Conservation (phyloP, 2,888 invertebrate genomes). For the Lymantria monacha region DNA sequence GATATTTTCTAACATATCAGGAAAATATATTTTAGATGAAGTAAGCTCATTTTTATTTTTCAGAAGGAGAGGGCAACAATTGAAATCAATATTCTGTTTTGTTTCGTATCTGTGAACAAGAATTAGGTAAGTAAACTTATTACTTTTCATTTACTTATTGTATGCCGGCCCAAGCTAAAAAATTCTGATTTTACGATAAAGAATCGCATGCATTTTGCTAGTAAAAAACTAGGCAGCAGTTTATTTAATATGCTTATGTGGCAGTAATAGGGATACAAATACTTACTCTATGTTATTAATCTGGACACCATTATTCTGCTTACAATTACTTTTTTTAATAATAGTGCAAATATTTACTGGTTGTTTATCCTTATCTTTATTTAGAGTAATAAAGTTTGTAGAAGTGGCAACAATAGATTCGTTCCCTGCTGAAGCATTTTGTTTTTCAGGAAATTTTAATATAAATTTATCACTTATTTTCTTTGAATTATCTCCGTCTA, state of each 20-base stretch:
- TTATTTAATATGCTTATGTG: no score
- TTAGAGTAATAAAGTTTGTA: background rate
- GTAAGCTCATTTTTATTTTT: conserved; percentile 6
- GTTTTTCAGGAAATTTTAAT: conserved; percentile 47
- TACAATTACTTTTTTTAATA: conserved; percentile 52
- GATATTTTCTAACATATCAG: conserved; percentile 10
- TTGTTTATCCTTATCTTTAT: conserved; percentile 13
- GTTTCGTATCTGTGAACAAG: background rate
- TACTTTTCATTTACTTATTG: no score
- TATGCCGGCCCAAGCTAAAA: no score
- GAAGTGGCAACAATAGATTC: conserved; percentile 6
- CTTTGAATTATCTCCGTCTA: conserved; percentile 12
- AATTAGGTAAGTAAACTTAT: background rate
- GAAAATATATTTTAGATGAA: conserved; percentile 17
- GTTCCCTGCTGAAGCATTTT: conserved; percentile 14
- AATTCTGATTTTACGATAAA: no score
- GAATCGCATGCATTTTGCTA: no score
- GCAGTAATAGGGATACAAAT: no score
- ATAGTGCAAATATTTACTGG: conserved; percentile 57
- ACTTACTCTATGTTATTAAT: conserved; percentile 15
- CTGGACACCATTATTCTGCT: conserved; percentile 45
- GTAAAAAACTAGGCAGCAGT: no score
- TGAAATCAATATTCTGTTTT: background rate
- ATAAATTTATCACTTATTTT: conserved; percentile 38
- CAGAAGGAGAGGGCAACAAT: conserved; percentile 28